Base-by-base conservation (phyloP, 2,888 invertebrate genomes). In the Dioctria linearis region DNA sequence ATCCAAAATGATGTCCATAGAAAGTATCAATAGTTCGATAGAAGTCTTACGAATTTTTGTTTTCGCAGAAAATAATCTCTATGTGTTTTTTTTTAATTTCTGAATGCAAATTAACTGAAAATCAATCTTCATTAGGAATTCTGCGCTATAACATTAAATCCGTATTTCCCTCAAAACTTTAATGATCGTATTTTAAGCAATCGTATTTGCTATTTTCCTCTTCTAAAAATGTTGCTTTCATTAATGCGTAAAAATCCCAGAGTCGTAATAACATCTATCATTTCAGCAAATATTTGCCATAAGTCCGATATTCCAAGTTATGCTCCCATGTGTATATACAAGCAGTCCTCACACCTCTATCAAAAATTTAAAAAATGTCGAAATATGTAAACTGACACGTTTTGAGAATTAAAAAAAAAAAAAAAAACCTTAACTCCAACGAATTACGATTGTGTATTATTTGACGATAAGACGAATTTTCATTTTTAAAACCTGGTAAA, bases 371-470 rank as follows among this genome's bases (percentile, higher is more conserved):
- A 73, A 73, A 73, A 57, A 73, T 73, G 73, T 73, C 73, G 73
- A 73, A 73, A 73, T 73, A 57, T 59, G 54, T 73, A 73, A 73
- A 73, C 73, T 73, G 73, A 43, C 73, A 73, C 73, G 59, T 71
- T 57, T 71, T 54, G 51, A 59, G 59, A 73, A 73, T 54, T 59
- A 42, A 54, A 73, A 54, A 54, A 54, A 39, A 54, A 54, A 54
- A 54, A 25, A 25, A n/a, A n/a, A n/a, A n/a, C n/a, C 25, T 25
- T 25, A 25, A n/a, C 54, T 42, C 40, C 42, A 49, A 59, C 59
- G 13, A 40, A 37, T 54, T 59, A 73, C 54, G 42, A 8, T 13
- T 40, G 54, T 54, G 4, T 46, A 39, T 6, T 25, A 42, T 57
- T 25, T 57, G 73, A 57, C 57, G 73, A 73, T 59, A 73, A 59